A percentile compares a stretch with the other conserved stretches of the same genome.
These are phyloP conservation scores for Conger conger DNA, from an alignment of 2,113 vertebrate genomes.

Conservation along the genomic window DNA sequence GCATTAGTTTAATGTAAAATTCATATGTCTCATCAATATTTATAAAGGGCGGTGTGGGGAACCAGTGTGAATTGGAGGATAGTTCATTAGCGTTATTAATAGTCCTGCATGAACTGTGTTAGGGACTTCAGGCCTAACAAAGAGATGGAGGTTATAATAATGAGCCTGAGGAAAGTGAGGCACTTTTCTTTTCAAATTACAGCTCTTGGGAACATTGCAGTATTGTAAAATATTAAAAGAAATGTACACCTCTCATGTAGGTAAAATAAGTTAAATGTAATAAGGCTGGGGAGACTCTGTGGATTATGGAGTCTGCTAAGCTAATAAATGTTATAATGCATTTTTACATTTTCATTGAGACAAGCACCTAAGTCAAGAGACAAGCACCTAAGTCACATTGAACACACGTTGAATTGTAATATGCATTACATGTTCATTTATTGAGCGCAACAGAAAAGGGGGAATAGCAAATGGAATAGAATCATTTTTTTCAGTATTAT, in stretches of 20 bases:
- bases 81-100: not conserved
- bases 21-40: not conserved
- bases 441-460: too few species aligned
- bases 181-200: not conserved
- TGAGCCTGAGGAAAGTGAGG: not conserved
- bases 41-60: not conserved
- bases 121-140: not conserved
- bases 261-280: not conserved
- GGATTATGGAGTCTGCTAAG: not conserved
- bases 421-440: too few species aligned
- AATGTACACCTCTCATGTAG: not conserved
- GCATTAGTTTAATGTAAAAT: not conserved
- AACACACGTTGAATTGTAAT: not conserved
- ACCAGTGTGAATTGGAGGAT: not conserved
- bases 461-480: too few species aligned
- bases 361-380: not conserved
- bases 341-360: not conserved
- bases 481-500: too few species aligned
- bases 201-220: not conserved
- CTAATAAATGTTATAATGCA: not conserved
- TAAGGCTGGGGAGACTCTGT: not conserved
- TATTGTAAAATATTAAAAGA: not conserved
- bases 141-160: not conserved
- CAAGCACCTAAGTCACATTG: not conserved
- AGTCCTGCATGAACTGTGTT: not conserved